A percentile compares a stretch with the other conserved stretches of the same genome.
These are phyloP conservation scores for Hylia prasina DNA, from an alignment of 2,113 vertebrate genomes.

Conservation along the genomic window DNA sequence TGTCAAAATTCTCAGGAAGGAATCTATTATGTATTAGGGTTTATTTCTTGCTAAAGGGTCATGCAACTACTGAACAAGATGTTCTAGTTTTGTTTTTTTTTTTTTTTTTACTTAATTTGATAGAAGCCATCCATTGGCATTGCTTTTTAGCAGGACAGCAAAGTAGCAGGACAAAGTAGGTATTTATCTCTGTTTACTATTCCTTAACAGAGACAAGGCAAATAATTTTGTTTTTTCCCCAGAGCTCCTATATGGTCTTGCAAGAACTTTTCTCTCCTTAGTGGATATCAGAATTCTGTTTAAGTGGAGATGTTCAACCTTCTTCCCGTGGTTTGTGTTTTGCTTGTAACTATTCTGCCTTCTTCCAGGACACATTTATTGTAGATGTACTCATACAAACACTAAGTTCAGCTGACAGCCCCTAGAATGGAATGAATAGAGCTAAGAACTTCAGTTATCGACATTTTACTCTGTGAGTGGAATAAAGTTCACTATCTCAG, in stretches of 20 bases:
- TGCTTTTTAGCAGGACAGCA: background rate
- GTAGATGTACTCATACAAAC: background rate
- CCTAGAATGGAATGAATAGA: background rate
- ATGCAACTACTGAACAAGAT: background rate
- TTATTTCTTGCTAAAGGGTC: background rate
- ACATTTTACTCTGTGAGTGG: background rate
- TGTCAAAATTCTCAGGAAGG: background rate
- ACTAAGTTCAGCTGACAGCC: background rate
- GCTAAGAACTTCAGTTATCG: background rate
- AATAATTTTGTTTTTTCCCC: background rate
- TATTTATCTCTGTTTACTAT: background rate
- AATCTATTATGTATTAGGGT: background rate
- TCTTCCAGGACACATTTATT: background rate
- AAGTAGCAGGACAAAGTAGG: no score
- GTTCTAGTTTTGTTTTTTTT: fast-evolving
- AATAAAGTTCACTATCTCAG: background rate
- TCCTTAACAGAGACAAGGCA: background rate
- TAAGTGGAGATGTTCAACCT: background rate
- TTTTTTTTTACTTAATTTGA: background rate
- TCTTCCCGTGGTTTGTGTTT: background rate
- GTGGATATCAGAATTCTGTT: background rate
- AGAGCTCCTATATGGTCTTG: background rate
- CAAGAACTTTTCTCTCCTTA: background rate
- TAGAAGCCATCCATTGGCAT: background rate
- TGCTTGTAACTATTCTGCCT: background rate